Evolutionary conservation across 2,888 invertebrate species (phyloP).

Genomic region (Odontocerum albicorne): DNA sequence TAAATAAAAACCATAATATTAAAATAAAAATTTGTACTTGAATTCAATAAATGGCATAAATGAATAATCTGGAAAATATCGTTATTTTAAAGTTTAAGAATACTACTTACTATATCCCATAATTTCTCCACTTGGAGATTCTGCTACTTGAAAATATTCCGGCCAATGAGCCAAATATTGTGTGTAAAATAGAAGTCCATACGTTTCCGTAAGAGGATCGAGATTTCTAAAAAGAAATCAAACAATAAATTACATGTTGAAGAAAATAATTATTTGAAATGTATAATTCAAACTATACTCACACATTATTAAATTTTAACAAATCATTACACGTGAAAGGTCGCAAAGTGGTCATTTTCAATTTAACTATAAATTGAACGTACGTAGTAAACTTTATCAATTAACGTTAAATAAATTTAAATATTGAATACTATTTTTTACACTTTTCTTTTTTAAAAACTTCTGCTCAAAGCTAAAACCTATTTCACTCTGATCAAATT

Average conservation of each 20-base stretch:
- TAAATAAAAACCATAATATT: too few relatives aligned
- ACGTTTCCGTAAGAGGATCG: constrained; percentile 96
- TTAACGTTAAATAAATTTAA: neutral
- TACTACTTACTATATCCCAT: constrained; percentile 96
- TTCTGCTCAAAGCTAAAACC: too few relatives aligned
- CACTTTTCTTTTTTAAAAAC: too few relatives aligned
- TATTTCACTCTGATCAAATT: too few relatives aligned
- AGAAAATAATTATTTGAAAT: neutral
- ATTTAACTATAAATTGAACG: neutral
- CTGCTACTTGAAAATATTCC: constrained; percentile 97
- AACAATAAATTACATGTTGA: neutral
- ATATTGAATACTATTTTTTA: too few relatives aligned
- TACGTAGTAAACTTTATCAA: neutral
- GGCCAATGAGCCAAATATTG: constrained; percentile 99
- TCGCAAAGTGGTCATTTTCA: constrained; percentile 82
- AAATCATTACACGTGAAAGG: constrained; percentile 94
- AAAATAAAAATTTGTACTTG: too few relatives aligned
- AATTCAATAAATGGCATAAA: too few relatives aligned
- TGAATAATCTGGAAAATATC: too few relatives aligned
- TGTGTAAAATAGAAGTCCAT: constrained; percentile 93
- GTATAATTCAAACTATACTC: constrained; percentile 50
- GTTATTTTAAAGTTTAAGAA: too few relatives aligned
- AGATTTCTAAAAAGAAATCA: constrained; percentile 72
- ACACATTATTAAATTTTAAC: constrained; percentile 95
- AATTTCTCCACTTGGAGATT: constrained; percentile 93